Evolutionary conservation across 92 coral and sea anemone genomes (phyloP).

Genomic region (Desmophyllum pertusum): DNA sequence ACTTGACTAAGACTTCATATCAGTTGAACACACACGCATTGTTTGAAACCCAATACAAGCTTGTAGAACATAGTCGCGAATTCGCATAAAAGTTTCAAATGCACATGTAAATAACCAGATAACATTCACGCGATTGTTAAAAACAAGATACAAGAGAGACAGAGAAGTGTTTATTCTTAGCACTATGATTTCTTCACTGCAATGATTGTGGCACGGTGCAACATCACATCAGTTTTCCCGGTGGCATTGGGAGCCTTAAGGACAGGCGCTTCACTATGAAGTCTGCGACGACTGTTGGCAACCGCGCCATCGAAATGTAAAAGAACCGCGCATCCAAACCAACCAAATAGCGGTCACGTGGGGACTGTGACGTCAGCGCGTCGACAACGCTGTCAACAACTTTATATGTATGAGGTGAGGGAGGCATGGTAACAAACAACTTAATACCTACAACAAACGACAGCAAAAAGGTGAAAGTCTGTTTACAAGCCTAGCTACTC

Average conservation of each 20-base stretch:
- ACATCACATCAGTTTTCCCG: not conserved
- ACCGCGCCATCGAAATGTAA: not conserved
- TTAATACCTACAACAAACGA: not conserved
- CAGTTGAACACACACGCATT: too few relatives aligned
- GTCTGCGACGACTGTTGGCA: constrained; percentile 19
- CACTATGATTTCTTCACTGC: too few relatives aligned
- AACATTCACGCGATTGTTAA: too few relatives aligned
- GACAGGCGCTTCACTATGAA: not conserved
- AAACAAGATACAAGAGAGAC: too few relatives aligned
- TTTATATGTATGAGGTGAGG: not conserved
- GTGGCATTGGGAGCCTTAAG: not conserved
- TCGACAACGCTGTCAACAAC: constrained; percentile 28
- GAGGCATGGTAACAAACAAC: not conserved
- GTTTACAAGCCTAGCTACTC: not conserved
- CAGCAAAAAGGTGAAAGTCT: not conserved
- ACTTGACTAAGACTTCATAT: too few relatives aligned
- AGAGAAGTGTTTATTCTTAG: too few relatives aligned
- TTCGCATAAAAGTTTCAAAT: too few relatives aligned
- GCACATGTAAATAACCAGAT: too few relatives aligned
- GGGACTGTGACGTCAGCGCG: constrained; percentile 29
- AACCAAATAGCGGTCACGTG: constrained; percentile 39
- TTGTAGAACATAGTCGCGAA: too few relatives aligned
- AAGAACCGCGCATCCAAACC: constrained; percentile 24
- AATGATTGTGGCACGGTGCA: not conserved
- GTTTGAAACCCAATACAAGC: too few relatives aligned